Evolutionary conservation across 2,888 invertebrate genomes (phyloP), one percentile per base, ranked within the genome.

Genomic region (Sinodicranocentrus sp.): DNA sequence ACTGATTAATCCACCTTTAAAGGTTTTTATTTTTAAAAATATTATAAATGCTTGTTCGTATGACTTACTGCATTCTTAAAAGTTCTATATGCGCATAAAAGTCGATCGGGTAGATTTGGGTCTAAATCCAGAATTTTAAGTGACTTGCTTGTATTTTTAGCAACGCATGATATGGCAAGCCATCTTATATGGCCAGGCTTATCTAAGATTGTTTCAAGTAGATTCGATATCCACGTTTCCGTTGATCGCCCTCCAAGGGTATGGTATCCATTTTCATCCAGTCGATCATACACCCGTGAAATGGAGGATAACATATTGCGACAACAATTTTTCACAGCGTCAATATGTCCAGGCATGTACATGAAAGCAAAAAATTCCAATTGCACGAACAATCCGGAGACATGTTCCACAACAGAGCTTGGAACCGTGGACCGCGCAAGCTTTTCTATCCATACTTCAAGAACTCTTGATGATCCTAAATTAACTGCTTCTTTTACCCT

Each of bases 241-340:
- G 15, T 3, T 43, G 23, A 39, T 0, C 26, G 25, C 23, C 17
- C 13, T 8, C 28, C 15, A 39, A 25, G 44, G 21, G 17, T 5
- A 25, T 44, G 59, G 59, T 68, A 21, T 19, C 44, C 43, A 1
- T 17, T 59, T 13, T 77, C 70, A 26, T 86, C 85, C 52, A 88
- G 52, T 10, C 76, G 17, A 54, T 79, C 77, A 39, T 88, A 88
- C 23, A 87, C 72, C 21, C 33, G 25, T 0, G 87, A 70, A 1
- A 88, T 57, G 15, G 65, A 54, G 2, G 75, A 67, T 8, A 88
- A 19, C 26, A 87, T 84, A 43, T 87, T 86, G 25, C 88, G 71
- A 44, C 87, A 86, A 63, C 88, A 87, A 52, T 73, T 87, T 44
- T 88, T 88, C 19, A 88, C 88, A 13, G 88, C 87, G 63, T 88